Percentiles rank a stretch among this genome's conserved stretches.
phyloP scores from a whole-genome alignment of 2,888 invertebrate genomes.

The Leptopterna dolabrata region DNA sequence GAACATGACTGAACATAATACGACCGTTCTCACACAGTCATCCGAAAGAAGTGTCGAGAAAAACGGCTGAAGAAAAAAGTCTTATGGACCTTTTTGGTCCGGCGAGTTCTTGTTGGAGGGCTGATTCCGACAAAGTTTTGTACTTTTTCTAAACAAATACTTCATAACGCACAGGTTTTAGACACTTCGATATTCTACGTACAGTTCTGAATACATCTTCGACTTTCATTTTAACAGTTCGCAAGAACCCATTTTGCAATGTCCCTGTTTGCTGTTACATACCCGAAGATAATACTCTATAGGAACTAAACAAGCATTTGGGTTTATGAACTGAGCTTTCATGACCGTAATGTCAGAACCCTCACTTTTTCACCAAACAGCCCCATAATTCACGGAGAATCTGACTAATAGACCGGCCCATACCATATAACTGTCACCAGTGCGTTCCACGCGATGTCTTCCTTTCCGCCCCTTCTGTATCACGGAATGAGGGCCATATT shows the following conservation, averaged over 20 bases:
- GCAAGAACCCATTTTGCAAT: too few relatives aligned
- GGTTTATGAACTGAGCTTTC: background rate
- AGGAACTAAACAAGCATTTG: too few relatives aligned
- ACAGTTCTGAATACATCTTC: too few relatives aligned
- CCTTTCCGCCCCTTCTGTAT: background rate
- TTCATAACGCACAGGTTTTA: too few relatives aligned
- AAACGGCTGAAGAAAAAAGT: background rate
- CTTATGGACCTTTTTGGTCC: background rate
- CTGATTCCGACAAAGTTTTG: background rate
- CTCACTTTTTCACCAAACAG: background rate
- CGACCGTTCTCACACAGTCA: slow-evolving; percentile 21
- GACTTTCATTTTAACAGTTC: too few relatives aligned
- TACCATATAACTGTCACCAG: background rate
- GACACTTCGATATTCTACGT: too few relatives aligned
- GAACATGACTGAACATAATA: slow-evolving; percentile 34
- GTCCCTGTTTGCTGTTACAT: too few relatives aligned
- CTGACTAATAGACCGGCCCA: background rate
- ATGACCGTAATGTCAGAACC: background rate
- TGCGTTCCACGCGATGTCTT: background rate
- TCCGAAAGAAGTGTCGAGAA: background rate
- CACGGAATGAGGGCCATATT: background rate
- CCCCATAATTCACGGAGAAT: background rate
- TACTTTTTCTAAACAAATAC: too few relatives aligned
- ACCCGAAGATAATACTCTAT: too few relatives aligned
- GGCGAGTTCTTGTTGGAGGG: background rate